A percentile compares a stretch with the other conserved stretches of the same genome.
Conservation (phyloP, 2,797 vertebrate genomes). For the Aeoliscus strigatus region DNA sequence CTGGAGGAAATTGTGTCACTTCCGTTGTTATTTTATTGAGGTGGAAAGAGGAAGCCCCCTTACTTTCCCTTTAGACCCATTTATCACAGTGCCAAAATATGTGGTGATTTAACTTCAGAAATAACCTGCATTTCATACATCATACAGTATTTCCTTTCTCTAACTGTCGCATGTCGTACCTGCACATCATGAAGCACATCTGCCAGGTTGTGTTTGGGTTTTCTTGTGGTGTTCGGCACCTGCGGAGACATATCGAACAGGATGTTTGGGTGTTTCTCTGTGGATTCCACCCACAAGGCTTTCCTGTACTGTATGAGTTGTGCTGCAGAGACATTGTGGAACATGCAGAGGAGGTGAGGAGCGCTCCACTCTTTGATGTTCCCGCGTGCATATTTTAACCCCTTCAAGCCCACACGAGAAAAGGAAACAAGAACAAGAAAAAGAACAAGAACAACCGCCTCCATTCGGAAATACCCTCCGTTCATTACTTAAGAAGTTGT, state of each 20-base stretch:
- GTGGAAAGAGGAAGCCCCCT: constrained; percentile 70
- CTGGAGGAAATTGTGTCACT: constrained; percentile 72
- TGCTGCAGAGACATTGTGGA: constrained; percentile 67
- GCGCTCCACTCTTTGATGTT: constrained; percentile 50
- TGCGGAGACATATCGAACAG: constrained; percentile 40
- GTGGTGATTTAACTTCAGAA: no score
- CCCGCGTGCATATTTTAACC: constrained; percentile 63
- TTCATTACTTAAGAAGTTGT: constrained; percentile 18
- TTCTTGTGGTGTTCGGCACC: constrained; percentile 22
- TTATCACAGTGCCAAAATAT: constrained; percentile 24
- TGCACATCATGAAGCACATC: no score
- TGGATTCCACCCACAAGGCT: no score
- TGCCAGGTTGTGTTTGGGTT: no score
- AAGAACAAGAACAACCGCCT: constrained; percentile 33
- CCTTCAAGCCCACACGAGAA: constrained; percentile 69
- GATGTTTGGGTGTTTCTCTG: constrained; percentile 61
- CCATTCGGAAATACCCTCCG: constrained; percentile 34
- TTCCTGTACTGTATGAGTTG: constrained; percentile 46
- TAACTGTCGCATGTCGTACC: no score
- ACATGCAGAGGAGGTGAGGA: constrained; percentile 74
- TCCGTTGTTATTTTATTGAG: constrained; percentile 63
- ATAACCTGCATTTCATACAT: no score
- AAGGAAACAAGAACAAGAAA: constrained; percentile 17
- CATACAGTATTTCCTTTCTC: no score
- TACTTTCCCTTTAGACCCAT: constrained; percentile 56